Evolutionary conservation across 2,888 invertebrate genomes (phyloP), one percentile per base, ranked within the genome.

Genomic region (Lithophane socia): DNA sequence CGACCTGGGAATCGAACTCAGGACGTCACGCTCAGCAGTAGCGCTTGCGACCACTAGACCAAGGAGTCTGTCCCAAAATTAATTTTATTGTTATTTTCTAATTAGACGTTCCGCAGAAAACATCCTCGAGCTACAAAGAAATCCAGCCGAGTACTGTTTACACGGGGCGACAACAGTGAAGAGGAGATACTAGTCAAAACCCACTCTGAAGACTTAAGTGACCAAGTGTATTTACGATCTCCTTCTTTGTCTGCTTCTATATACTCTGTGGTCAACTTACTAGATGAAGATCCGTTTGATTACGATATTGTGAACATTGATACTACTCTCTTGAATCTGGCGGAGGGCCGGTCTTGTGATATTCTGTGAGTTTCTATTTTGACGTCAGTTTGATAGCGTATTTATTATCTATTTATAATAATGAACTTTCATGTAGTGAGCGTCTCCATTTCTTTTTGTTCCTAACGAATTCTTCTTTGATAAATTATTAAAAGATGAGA

Each of bases 241-340:
- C 90, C 88, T 0, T 82, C 86, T 0, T 60, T 79, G 0, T 92
- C 92, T 0, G n/a, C 70, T 10, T 87, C 90, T 0, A 68, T 71
- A 7, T 69, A 70, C 21, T 93, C 93, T 0, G 79, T 91, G 0
- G 77, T 84, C 3, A 84, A 90, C 12, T 54, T 95, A n/a, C 64
- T 96, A 1, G 95, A 95, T 0, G 95, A 92, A 42, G 96, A 96
- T 64, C 92, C 96, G 0, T 95, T 96, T 80, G 96, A 96, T 70
- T 96, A 96, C 68, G 96, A 96, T 16, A 96, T 96, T 12, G 92
- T 96, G 7, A 96, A 96, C 74, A 96, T 96, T 67, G 95, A 96
- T 75, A 88, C 89, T 0, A 90, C 86, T 8, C 83, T 95, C 73
- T 79, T 96, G 42, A 89, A 87, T 13, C 69, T 94, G 3, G 90